Evolutionary conservation across 2,113 vertebrate genomes (phyloP).

Genomic region (Seriola quinqueradiata): DNA sequence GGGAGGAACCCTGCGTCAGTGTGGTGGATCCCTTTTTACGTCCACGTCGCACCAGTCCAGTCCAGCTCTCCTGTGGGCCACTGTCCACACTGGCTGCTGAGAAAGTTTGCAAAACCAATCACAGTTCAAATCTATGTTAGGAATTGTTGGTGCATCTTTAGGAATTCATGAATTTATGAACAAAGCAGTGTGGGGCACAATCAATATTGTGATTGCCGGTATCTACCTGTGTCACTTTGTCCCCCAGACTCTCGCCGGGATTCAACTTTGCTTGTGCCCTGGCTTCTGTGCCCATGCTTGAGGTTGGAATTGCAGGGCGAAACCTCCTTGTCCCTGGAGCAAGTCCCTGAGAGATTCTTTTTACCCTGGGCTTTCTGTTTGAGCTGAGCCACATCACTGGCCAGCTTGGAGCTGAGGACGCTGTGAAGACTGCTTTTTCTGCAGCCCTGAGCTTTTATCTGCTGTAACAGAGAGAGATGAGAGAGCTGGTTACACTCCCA

Average conservation of each 20-base stretch:
- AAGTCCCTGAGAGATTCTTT: conserved; percentile 82
- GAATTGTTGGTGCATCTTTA: background rate
- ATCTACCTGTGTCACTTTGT: conserved; percentile 84
- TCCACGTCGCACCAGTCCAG: conserved; percentile 59
- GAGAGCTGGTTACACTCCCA: conserved; percentile 62
- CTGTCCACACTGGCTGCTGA: conserved; percentile 83
- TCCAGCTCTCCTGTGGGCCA: conserved; percentile 79
- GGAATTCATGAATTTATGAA: background rate
- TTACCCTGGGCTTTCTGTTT: conserved; percentile 90
- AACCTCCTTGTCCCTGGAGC: conserved; percentile 87
- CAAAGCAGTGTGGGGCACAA: background rate
- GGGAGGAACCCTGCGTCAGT: conserved; percentile 51
- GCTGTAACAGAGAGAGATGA: conserved; percentile 68
- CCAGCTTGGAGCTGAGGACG: conserved; percentile 81
- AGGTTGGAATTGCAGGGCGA: conserved; percentile 81
- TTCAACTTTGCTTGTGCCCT: conserved; percentile 80
- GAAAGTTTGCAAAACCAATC: conserved; percentile 35
- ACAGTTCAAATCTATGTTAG: conserved; percentile 11
- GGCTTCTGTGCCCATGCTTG: conserved; percentile 87
- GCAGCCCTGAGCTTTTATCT: conserved; percentile 87
- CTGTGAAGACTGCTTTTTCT: conserved; percentile 82
- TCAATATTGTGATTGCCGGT: background rate
- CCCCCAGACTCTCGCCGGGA: conserved; percentile 80
- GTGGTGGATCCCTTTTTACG: conserved; percentile 64
- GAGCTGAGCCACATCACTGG: conserved; percentile 85